Base-by-base conservation (phyloP, 2,888 invertebrate genomes). In the Stenodera caucasica region DNA sequence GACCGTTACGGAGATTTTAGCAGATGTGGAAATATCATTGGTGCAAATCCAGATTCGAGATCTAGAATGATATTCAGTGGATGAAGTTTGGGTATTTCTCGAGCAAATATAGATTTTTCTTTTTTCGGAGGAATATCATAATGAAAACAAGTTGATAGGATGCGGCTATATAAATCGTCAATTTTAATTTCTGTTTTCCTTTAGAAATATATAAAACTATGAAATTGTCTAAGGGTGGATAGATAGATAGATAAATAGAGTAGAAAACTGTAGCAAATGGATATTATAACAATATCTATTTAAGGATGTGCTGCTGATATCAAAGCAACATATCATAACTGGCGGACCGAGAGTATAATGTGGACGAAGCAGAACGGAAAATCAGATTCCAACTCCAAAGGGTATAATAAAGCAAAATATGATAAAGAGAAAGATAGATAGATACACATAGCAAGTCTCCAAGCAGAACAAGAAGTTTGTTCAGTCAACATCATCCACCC, bases 301-400 rank as follows among this genome's bases (percentile, higher is more conserved):
- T 57, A 61, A 54, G 58, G 58, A 49, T 53, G 53, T 37, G 55
- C 55, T 45, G 49, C 45, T 59, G 62, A 55, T 64, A 67, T 66
- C 69, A 65, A 61, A 66, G 61, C 58, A 67, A 64, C 69, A 67
- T 65, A 68, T 69, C 66, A 66, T 66, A 67, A 65, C 67, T 65
- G 64, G 63, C 67, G 64, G 55, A 67, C 62, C 66, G 64, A 59
- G 55, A 64, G 66, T 63, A 67, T 69, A 69, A 70, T 68, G 66
- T 64, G 64, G 65, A 64, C 64, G 66, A 68, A 71, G 69, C 71
- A 64, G 67, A 69, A 71, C 68, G 69, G 72, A 71, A 74, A 75
- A 74, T 75, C 73, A 67, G 70, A 72, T 74, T 72, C 69, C 68
- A 68, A 69, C 62, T 71, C 71, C 69, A 68, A 73, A 67, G 73